Evolutionary conservation across 1,140 invertebrate genomes (phyloP).

Genomic region (Sarcophaga bullata): DNA sequence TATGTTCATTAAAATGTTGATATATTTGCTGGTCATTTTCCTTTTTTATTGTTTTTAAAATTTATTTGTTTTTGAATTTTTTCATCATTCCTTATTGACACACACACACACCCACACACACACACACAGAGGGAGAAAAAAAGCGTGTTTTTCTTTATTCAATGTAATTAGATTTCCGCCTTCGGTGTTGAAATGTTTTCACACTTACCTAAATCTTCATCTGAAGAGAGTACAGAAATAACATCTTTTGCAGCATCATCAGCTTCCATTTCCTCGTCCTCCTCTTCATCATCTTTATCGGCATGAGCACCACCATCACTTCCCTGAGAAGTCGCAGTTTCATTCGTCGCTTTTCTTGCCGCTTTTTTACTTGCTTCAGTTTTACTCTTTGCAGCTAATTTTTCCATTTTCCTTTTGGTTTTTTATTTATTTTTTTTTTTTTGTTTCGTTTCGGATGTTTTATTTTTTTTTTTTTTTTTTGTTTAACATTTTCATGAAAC

Average conservation of each 20-base stretch:
- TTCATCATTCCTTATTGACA: no score
- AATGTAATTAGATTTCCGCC: conserved; percentile 42
- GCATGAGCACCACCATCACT: conserved; percentile 37
- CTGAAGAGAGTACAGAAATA: conserved; percentile 51
- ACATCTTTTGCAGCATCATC: conserved; percentile 11
- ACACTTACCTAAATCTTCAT: conserved; percentile 54
- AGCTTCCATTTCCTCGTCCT: conserved; percentile 31
- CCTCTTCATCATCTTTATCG: conserved; percentile 46
- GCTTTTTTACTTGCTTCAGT: conserved; percentile 29
- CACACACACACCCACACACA: neutral
- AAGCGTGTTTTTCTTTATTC: conserved; percentile 14
- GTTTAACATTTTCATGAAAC: conserved; percentile 40
- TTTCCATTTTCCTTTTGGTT: conserved; percentile 42
- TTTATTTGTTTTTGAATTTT: neutral
- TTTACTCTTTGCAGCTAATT: conserved; percentile 28
- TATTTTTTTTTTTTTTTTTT: conserved; percentile 37
- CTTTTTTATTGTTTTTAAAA: neutral
- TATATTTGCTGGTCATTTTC: neutral
- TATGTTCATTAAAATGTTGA: no score
- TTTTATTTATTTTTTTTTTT: conserved; percentile 33
- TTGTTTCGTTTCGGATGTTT: no score
- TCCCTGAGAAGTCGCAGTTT: neutral
- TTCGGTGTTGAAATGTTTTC: conserved; percentile 28
- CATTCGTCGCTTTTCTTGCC: neutral
- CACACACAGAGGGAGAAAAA: neutral